phyloP scores from a whole-genome alignment of 2,888 invertebrate species.

The Apeira syringaria region DNA sequence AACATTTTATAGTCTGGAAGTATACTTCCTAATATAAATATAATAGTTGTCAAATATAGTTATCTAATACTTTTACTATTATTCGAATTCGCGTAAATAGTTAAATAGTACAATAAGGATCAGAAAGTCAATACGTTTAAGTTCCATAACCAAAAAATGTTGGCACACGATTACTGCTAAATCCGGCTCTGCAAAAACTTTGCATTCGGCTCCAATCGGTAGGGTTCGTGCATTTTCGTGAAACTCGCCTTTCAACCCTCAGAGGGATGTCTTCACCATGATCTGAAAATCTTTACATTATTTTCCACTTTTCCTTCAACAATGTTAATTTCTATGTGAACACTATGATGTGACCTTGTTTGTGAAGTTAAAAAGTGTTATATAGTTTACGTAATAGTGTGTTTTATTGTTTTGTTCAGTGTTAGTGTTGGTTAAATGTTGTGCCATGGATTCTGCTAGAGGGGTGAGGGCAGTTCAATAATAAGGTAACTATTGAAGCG shows the following conservation, averaged over 20 bases:
- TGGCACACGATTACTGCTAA: slow-evolving; percentile 25
- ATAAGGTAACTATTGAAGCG: slow-evolving; percentile 46
- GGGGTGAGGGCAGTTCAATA: slow-evolving; percentile 47
- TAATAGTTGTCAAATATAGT: too few species aligned
- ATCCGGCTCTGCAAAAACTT: slow-evolving; percentile 61
- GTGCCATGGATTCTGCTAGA: slow-evolving; percentile 48
- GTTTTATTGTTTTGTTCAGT: slow-evolving; percentile 52
- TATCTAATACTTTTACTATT: too few species aligned
- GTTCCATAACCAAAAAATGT: slow-evolving; percentile 9
- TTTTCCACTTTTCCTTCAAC: slow-evolving; percentile 49
- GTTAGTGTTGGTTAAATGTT: slow-evolving; percentile 63
- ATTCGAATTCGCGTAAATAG: too few species aligned
- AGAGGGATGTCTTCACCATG: slow-evolving; percentile 64
- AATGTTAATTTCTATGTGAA: slow-evolving; percentile 53
- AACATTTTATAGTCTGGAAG: slow-evolving; percentile 7
- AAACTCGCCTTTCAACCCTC: slow-evolving; percentile 70
- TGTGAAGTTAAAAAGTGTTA: slow-evolving; percentile 25
- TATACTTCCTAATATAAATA: too few species aligned
- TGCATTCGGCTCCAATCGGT: slow-evolving; percentile 71
- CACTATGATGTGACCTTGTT: slow-evolving; percentile 45
- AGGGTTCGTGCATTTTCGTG: slow-evolving; percentile 69
- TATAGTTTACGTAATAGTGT: slow-evolving; percentile 40
- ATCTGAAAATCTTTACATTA: slow-evolving; percentile 70
- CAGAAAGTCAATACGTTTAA: too few species aligned
- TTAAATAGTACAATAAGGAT: too few species aligned